Conservation (phyloP, 2,113 vertebrate species). For the Argyrosomus japonicus region DNA sequence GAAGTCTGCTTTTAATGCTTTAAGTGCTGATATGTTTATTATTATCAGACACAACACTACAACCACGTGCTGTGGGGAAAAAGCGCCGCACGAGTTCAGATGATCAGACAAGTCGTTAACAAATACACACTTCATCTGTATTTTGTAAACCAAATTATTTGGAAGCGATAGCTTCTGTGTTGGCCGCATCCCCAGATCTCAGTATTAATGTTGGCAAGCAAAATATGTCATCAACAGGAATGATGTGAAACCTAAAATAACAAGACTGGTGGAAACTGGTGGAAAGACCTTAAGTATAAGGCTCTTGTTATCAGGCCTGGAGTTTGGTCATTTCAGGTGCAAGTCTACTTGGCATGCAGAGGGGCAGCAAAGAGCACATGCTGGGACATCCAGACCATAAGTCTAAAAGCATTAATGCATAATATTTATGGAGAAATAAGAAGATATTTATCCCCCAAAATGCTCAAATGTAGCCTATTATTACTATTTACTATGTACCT, state of each 20-base stretch:
- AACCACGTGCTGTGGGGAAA: not conserved
- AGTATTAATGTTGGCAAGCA: not conserved
- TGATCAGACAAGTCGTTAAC: conserved; percentile 9
- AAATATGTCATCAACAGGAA: conserved; percentile 27
- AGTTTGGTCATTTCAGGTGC: too few relatives aligned
- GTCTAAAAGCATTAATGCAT: too few relatives aligned
- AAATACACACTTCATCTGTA: conserved; percentile 13
- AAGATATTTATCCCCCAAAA: too few relatives aligned
- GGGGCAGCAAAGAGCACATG: too few relatives aligned
- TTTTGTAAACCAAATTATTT: conserved; percentile 45
- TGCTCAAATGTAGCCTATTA: too few relatives aligned
- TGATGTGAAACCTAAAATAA: conserved; percentile 9
- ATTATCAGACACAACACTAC: not conserved
- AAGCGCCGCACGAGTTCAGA: not conserved
- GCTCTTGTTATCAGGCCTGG: not conserved
- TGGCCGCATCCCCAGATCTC: conserved; percentile 33
- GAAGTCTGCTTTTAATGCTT: not conserved
- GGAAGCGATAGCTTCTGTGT: not conserved
- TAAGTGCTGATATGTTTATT: not conserved
- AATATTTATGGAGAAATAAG: too few relatives aligned
- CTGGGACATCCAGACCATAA: too few relatives aligned
- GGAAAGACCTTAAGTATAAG: not conserved
- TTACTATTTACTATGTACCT: too few relatives aligned
- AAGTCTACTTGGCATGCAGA: too few relatives aligned
- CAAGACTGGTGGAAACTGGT: not conserved